phyloP scores from a whole-genome alignment of 2,888 invertebrate genomes.

The Ypsolopha sequella region DNA sequence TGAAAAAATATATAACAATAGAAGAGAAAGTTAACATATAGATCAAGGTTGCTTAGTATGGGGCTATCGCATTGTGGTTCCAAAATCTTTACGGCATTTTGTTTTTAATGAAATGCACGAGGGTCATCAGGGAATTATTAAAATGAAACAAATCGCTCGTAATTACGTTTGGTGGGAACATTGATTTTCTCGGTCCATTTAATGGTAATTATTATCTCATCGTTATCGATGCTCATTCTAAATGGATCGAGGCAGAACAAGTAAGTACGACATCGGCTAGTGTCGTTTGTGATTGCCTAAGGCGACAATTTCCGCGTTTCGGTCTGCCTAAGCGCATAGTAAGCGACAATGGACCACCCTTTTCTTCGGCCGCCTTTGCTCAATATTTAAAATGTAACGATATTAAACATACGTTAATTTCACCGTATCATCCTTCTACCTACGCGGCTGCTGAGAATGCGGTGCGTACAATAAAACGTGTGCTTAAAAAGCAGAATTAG shows the following conservation, averaged over 20 bases:
- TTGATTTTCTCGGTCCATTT: conserved; percentile 11
- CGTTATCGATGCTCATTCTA: conserved; percentile 14
- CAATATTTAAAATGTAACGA: conserved; percentile 8
- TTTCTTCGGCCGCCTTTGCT: conserved; percentile 7
- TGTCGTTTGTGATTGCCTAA: conserved; percentile 3
- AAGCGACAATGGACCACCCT: conserved; percentile 14
- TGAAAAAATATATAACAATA: conserved; percentile 8
- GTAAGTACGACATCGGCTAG: conserved; percentile 7
- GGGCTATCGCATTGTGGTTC: conserved; percentile 11
- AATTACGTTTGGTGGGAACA: conserved; percentile 16
- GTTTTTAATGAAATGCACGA: conserved; percentile 8
- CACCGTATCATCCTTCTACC: conserved; percentile 5
- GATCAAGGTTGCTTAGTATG: conserved; percentile 12
- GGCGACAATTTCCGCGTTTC: conserved; percentile 8
- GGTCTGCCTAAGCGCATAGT: conserved; percentile 12
- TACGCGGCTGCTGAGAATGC: conserved; percentile 7
- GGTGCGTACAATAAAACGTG: conserved; percentile 3
- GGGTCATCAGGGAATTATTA: conserved; percentile 14
- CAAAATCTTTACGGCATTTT: background rate
- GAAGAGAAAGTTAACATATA: conserved; percentile 5
- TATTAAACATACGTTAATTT: conserved; percentile 3
- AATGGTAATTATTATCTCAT: conserved; percentile 13
- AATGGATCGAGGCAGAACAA: conserved; percentile 15
- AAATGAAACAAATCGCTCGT: conserved; percentile 15
- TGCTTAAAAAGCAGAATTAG: conserved; percentile 5